These are phyloP conservation scores for Siniperca chuatsi DNA, from an alignment of 2,113 vertebrate species.

Conservation along the genomic window DNA sequence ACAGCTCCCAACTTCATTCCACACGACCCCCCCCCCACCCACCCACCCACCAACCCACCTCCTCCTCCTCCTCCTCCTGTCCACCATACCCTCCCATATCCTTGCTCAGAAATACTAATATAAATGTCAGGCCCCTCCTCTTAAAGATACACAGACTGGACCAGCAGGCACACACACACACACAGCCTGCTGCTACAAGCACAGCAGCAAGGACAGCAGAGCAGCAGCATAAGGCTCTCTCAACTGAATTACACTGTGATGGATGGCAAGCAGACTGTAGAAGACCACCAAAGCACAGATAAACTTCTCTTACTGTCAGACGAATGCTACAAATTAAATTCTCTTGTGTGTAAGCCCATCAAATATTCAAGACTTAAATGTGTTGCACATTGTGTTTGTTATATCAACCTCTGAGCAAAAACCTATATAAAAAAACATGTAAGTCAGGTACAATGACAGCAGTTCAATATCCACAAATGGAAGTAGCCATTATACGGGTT, in stretches of 20 bases:
- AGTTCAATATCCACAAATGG: too few species aligned
- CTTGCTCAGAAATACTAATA: conserved; percentile 75
- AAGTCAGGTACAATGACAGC: too few species aligned
- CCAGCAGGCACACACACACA: conserved; percentile 15
- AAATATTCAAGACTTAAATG: background rate
- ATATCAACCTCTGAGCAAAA: too few species aligned
- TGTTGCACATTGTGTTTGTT: too few species aligned
- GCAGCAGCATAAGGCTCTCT: conserved; percentile 38
- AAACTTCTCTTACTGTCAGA: background rate
- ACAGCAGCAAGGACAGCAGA: conserved; percentile 38
- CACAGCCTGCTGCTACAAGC: conserved; percentile 34
- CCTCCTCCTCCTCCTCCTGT: conserved; percentile 33
- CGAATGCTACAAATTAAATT: background rate
- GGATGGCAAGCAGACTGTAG: conserved; percentile 11
- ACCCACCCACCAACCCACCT: conserved; percentile 7
- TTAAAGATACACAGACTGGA: conserved; percentile 82
- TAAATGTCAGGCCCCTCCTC: conserved; percentile 80
- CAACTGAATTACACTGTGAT: conserved; percentile 37
- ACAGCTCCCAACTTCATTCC: conserved; percentile 83
- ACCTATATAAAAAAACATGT: too few species aligned
- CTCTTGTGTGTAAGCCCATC: background rate
- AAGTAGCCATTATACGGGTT: too few species aligned
- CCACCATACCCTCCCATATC: conserved; percentile 66
- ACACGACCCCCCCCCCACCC: conserved; percentile 45
- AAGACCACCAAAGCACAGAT: background rate